Evolutionary conservation across 2,113 vertebrate species (phyloP).

Genomic region (Cottus gobio): DNA sequence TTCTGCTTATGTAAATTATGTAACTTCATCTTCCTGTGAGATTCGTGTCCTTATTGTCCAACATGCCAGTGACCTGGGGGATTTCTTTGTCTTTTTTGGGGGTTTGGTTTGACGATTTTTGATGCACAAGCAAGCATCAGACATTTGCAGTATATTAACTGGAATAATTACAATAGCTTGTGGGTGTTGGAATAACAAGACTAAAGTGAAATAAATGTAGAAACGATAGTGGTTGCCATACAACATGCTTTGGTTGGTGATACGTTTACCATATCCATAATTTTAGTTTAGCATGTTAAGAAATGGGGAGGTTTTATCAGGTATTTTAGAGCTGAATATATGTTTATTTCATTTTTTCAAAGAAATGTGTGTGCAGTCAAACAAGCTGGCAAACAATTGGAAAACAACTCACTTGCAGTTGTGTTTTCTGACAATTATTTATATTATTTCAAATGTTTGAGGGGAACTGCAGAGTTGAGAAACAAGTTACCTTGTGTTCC

Average conservation of each 20-base stretch:
- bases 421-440: neutral
- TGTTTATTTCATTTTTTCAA: neutral
- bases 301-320: too few species aligned
- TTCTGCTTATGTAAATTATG: too few species aligned
- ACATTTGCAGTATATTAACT: neutral
- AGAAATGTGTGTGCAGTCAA: too few species aligned
- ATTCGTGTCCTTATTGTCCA: constrained; percentile 59
- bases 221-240: too few species aligned
- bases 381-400: neutral
- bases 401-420: neutral
- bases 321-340: neutral
- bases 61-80: constrained; percentile 34
- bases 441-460: too few species aligned
- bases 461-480: neutral
- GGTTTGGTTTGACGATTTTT: constrained; percentile 14
- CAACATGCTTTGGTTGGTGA: neutral
- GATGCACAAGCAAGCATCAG: neutral
- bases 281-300: too few species aligned
- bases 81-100: constrained; percentile 42
- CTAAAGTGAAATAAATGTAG: neutral
- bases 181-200: neutral
- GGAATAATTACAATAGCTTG: neutral
- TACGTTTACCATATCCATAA: too few species aligned
- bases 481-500: neutral
- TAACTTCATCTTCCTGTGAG: constrained; percentile 76